Evolutionary conservation across 1,140 invertebrate genomes (phyloP).

Genomic region (Aphelenchoides besseyi): DNA sequence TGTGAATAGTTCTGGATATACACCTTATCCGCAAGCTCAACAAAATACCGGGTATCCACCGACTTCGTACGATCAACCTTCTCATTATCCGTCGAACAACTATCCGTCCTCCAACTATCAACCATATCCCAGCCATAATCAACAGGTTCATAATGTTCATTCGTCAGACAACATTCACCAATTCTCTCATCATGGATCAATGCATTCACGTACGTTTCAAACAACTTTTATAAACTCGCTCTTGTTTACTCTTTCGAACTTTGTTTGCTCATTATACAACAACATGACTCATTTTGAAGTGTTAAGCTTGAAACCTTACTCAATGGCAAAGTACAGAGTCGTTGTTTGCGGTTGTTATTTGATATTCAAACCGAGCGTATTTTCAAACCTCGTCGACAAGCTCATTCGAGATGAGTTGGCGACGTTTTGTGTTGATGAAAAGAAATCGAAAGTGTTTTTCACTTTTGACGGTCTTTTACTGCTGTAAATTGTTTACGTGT

Average conservation of each 20-base stretch:
- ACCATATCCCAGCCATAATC: background rate
- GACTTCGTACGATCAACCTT: background rate
- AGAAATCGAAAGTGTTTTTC: background rate
- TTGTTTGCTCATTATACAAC: background rate
- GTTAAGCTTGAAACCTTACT: background rate
- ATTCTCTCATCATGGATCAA: background rate
- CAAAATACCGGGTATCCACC: background rate
- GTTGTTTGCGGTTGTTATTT: background rate
- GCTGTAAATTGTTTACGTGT: background rate
- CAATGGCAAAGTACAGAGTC: background rate
- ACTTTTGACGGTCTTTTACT: background rate
- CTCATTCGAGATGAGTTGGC: background rate
- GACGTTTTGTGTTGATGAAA: background rate
- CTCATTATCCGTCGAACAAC: background rate
- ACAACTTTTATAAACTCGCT: background rate
- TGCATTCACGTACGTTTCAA: background rate
- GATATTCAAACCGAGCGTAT: background rate
- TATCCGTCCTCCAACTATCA: constrained; percentile 1
- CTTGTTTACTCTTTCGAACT: background rate
- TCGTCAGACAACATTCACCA: background rate
- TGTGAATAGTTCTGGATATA: background rate
- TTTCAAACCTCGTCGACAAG: background rate
- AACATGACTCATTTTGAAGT: background rate
- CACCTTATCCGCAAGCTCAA: background rate
- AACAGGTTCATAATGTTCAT: background rate